Evolutionary conservation across 2,113 vertebrate species (phyloP).

Genomic region (Epinephelus lanceolatus): DNA sequence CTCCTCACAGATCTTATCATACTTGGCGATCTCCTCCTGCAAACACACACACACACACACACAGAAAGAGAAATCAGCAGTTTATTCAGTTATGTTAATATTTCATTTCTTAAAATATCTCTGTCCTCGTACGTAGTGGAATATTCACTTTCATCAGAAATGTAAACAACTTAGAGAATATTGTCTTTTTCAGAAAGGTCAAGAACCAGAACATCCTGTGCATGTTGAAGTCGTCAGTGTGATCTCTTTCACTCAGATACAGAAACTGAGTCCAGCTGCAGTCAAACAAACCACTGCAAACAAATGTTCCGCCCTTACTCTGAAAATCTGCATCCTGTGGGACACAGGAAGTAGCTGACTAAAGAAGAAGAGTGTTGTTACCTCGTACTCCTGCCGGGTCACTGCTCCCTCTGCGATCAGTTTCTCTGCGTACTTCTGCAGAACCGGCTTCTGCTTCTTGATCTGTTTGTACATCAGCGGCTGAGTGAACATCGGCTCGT

Average conservation of each 20-base stretch:
- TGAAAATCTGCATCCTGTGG: not conserved
- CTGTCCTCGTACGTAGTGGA: too few relatives aligned
- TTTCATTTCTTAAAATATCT: too few relatives aligned
- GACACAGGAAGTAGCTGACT: not conserved
- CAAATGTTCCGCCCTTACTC: too few relatives aligned
- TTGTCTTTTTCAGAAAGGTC: too few relatives aligned
- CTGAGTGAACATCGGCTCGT: slow-evolving; percentile 99
- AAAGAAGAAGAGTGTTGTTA: slow-evolving; percentile 56
- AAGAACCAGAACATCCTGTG: too few relatives aligned
- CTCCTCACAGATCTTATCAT: slow-evolving; percentile 98
- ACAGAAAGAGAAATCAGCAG: not conserved
- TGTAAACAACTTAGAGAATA: too few relatives aligned
- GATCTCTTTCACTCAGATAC: too few relatives aligned
- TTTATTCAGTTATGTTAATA: not conserved
- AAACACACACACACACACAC: slow-evolving; percentile 4
- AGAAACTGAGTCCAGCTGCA: too few relatives aligned
- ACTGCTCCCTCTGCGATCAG: slow-evolving; percentile 94
- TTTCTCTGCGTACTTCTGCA: slow-evolving; percentile 95
- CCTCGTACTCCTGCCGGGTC: slow-evolving; percentile 95
- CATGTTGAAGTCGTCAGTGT: too few relatives aligned
- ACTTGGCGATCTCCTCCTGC: slow-evolving; percentile 97
- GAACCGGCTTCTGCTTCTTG: slow-evolving; percentile 95
- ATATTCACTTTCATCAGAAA: too few relatives aligned
- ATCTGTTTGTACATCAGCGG: slow-evolving; percentile 99
- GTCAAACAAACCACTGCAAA: too few relatives aligned